A percentile compares a stretch with the other conserved stretches of the same genome.
phyloP scores from a whole-genome alignment of 2,797 vertebrate genomes.

The Geotrypetes seraphini region DNA sequence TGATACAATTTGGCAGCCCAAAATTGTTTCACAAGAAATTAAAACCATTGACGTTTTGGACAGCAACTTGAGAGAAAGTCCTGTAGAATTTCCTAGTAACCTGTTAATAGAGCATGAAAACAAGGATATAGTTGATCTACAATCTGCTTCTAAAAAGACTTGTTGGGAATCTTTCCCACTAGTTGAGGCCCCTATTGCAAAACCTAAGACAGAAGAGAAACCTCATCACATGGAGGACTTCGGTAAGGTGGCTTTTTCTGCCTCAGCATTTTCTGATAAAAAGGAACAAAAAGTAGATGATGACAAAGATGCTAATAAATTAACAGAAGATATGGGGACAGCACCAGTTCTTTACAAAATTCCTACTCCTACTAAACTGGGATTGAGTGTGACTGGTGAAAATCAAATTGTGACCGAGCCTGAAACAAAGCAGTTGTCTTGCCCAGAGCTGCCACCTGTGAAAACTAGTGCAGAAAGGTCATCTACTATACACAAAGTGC shows the following conservation, averaged over 20 bases:
- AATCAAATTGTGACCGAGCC: constrained; percentile 7
- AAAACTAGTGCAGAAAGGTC: constrained; percentile 22
- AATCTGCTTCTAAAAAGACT: constrained; percentile 28
- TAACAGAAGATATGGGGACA: constrained; percentile 50
- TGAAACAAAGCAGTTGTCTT: constrained; percentile 23
- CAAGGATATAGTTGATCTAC: constrained; percentile 21
- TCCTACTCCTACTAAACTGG: constrained; percentile 18
- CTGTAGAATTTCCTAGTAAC: constrained; percentile 12
- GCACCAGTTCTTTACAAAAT: constrained; percentile 34
- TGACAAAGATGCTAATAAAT: constrained; percentile 38
- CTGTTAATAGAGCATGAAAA: constrained; percentile 11
- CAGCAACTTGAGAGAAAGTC: constrained; percentile 19
- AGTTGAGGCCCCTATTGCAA: constrained; percentile 14
- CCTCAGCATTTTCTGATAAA: constrained; percentile 27
- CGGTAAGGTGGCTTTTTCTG: constrained; percentile 17
- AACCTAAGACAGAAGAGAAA: constrained; percentile 36
- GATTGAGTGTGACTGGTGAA: constrained; percentile 11
- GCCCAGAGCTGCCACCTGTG: constrained; percentile 43
- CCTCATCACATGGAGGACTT: constrained; percentile 52
- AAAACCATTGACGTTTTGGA: too few relatives aligned
- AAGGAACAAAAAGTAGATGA: constrained; percentile 31
- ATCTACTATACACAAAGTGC: constrained; percentile 37
- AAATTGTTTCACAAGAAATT: constrained; percentile 38
- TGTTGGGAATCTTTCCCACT: constrained; percentile 56
- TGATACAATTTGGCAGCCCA: constrained; percentile 31